Conservation (phyloP, 2,888 invertebrate genomes). For the Scrobipalpa costella region DNA sequence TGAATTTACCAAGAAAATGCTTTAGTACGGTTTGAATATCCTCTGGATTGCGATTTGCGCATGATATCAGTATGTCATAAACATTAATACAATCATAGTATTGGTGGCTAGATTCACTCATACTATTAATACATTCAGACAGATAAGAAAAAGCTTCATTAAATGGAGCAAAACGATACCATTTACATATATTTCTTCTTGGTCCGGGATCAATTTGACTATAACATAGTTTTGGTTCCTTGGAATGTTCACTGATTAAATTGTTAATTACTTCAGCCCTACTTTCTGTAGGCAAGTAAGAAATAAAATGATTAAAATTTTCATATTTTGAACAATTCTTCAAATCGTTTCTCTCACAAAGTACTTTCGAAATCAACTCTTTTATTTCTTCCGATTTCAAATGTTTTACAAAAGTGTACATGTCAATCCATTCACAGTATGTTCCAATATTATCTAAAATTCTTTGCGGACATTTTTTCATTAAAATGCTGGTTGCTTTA, state of each 20-base stretch:
- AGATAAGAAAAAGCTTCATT: slow-evolving; percentile 41
- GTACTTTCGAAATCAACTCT: slow-evolving; percentile 22
- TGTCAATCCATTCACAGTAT: slow-evolving; percentile 47
- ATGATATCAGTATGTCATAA: slow-evolving; percentile 48
- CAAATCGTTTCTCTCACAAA: slow-evolving; percentile 29
- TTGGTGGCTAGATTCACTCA: slow-evolving; percentile 49
- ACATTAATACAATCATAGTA: slow-evolving; percentile 49
- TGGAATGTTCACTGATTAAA: slow-evolving; percentile 49
- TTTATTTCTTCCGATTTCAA: slow-evolving; percentile 44
- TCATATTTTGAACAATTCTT: slow-evolving; percentile 40
- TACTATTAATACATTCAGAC: slow-evolving; percentile 49
- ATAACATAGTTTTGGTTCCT: slow-evolving; percentile 25
- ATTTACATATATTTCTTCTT: slow-evolving; percentile 27
- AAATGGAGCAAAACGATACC: slow-evolving; percentile 37
- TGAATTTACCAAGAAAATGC: slow-evolving; percentile 57
- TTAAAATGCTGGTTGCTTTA: slow-evolving; percentile 53
- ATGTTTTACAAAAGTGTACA: slow-evolving; percentile 56
- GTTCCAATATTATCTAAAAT: slow-evolving; percentile 50
- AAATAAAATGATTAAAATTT: slow-evolving; percentile 52
- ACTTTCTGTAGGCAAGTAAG: slow-evolving; percentile 48
- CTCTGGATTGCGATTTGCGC: slow-evolving; percentile 46
- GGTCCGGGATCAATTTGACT: neutral
- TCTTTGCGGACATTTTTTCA: slow-evolving; percentile 54
- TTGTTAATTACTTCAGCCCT: slow-evolving; percentile 56
- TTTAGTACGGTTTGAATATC: slow-evolving; percentile 52